phyloP scores from a whole-genome alignment of 1,140 invertebrate species.

The Rhyzopertha dominica region DNA sequence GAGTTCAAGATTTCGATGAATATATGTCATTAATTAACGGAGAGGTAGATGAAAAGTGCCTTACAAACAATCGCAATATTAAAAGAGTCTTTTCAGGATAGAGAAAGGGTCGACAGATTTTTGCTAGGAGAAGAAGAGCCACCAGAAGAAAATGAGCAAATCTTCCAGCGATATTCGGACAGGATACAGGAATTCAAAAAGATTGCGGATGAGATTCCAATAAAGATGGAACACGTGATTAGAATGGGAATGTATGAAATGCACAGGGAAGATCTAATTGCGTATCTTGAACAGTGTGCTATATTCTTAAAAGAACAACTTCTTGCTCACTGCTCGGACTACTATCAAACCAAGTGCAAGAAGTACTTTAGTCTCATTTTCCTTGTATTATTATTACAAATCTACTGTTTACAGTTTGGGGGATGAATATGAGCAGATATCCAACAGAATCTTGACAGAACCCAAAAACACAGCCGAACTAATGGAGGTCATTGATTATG shows the following conservation, averaged over 20 bases:
- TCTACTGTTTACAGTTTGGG: conserved; percentile 60
- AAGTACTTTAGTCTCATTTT: conserved; percentile 53
- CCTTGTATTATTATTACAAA: conserved; percentile 5
- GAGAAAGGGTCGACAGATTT: conserved; percentile 61
- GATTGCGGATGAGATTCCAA: conserved; percentile 59
- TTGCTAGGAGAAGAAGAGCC: conserved; percentile 57
- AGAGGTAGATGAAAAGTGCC: conserved; percentile 47
- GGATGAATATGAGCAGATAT: conserved; percentile 79
- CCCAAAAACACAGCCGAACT: conserved; percentile 80
- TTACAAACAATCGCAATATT: background rate
- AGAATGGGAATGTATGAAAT: conserved; percentile 83
- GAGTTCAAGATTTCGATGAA: conserved; percentile 73
- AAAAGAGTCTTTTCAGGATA: conserved; percentile 39
- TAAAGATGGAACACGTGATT: conserved; percentile 60
- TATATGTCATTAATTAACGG: conserved; percentile 76
- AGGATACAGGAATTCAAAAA: conserved; percentile 62
- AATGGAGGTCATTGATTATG: conserved; percentile 76
- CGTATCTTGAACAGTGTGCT: conserved; percentile 62
- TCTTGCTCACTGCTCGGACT: conserved; percentile 65
- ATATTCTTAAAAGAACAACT: conserved; percentile 66
- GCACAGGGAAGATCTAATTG: conserved; percentile 74
- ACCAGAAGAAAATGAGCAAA: too few relatives aligned
- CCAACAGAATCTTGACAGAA: conserved; percentile 69
- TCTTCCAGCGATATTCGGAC: conserved; percentile 63
- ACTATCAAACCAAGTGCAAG: conserved; percentile 75